These are phyloP conservation scores for Clarias gariepinus DNA, from an alignment of 2,113 vertebrate species.

Conservation along the genomic window DNA sequence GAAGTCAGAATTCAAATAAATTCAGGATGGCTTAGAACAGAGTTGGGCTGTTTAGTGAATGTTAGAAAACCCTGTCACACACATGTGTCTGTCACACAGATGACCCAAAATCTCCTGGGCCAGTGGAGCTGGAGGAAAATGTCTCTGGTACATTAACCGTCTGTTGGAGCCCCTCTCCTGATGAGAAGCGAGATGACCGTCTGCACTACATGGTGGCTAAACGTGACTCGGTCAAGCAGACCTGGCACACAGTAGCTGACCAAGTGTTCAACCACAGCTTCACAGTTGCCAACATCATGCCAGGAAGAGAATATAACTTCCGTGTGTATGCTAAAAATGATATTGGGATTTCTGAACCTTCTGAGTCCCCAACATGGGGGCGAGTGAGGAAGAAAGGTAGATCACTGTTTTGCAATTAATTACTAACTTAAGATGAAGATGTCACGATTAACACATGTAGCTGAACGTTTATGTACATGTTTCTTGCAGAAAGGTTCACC, in stretches of 20 bases:
- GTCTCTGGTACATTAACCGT: slow-evolving; percentile 79
- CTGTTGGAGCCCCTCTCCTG: slow-evolving; percentile 80
- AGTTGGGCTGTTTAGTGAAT: neutral
- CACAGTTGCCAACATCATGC: slow-evolving; percentile 77
- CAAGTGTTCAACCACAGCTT: slow-evolving; percentile 83
- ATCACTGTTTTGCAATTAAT: neutral
- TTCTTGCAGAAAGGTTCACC: slow-evolving; percentile 51
- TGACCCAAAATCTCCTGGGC: slow-evolving; percentile 79
- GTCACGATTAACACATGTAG: neutral
- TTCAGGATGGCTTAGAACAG: neutral
- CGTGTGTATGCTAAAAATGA: slow-evolving; percentile 83
- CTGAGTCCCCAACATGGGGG: slow-evolving; percentile 80
- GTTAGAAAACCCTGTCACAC: neutral
- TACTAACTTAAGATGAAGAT: neutral
- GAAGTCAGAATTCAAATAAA: neutral
- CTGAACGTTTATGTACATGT: neutral
- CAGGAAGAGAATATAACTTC: slow-evolving; percentile 82
- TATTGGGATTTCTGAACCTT: slow-evolving; percentile 77
- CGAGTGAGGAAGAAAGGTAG: slow-evolving; percentile 66
- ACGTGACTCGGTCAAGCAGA: slow-evolving; percentile 70
- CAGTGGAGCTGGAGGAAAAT: slow-evolving; percentile 77
- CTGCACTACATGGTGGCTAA: slow-evolving; percentile 80
- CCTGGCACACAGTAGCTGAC: slow-evolving; percentile 76
- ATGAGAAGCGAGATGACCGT: slow-evolving; percentile 74
- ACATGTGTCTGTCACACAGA: slow-evolving; percentile 64